Conservation (phyloP, 2,113 vertebrate species). For the Dolichallabes microphthalmus region DNA sequence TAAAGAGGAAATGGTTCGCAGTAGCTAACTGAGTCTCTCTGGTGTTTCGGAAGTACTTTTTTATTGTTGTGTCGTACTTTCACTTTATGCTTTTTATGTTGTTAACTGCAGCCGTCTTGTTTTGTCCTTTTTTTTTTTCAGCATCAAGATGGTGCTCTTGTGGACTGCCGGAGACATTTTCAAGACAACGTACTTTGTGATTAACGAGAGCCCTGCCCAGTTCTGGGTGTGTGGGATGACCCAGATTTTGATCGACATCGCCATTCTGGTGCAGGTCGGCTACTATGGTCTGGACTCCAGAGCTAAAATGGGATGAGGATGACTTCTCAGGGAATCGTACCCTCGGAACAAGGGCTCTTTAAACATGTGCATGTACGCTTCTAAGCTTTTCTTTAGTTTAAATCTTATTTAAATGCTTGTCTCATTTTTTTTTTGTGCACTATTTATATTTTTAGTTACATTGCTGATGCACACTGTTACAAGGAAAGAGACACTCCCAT, state of each 20-base stretch:
- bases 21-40: not conserved
- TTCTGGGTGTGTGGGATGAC: conserved; percentile 74
- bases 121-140: conserved; percentile 51
- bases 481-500: not conserved
- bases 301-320: conserved; percentile 63
- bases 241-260: conserved; percentile 75
- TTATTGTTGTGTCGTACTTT: not conserved
- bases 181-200: conserved; percentile 78
- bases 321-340: conserved; percentile 24
- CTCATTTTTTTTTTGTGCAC: not conserved
- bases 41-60: not conserved
- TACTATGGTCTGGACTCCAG: conserved; percentile 65
- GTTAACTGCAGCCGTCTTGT: conserved; percentile 7
- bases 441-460: conserved; percentile 28
- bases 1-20: not conserved
- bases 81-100: not conserved
- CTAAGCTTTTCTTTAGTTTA: not conserved
- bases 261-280: conserved; percentile 77
- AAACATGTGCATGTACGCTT: not conserved
- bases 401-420: conserved; percentile 9
- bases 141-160: conserved; percentile 81
- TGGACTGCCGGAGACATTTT: conserved; percentile 78
- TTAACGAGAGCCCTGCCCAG: conserved; percentile 75
- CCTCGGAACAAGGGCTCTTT: conserved; percentile 38
- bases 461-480: not conserved